Base-by-base conservation (phyloP, 30 jellyfish, hydroid and myxozoan genomes). In the Sanderia malayensis region DNA sequence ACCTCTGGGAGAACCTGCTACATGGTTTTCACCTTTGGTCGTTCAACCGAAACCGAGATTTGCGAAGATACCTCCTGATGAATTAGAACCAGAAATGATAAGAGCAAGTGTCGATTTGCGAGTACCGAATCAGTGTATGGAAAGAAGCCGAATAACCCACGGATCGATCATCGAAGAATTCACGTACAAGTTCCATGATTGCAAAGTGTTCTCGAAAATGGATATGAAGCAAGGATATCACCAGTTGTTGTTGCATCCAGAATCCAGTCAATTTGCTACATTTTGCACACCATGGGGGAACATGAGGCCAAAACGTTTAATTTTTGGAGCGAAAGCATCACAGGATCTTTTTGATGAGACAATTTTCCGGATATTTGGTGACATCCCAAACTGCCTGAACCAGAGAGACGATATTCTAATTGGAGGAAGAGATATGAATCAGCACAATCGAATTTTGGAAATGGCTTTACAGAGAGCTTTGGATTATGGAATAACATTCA, bases 11-110 rank as follows among this genome's bases (percentile, higher is more conserved):
- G 74, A 62, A 62, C 29, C 58, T 62, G 17, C 74, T 31, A 60
- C 72, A 60, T 60, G 74, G 74, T 62, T 53, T 62, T 62, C 74
- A 20, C 74, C 58, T 62, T 53, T 62, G 29, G 74, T 62, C 32
- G 74, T 28, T 1, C 74, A 62, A 28, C 74, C 0, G 19, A 62
- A 62, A 62, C 74, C 74, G 32, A 62, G 58, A 7, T 62, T 62
- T 31, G 25, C 32, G 0, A 44, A 62, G 21, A 62, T 27, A 27
- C 24, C 52, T 4, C 7, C 29, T 9, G 74, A 62, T 4, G 58
- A 20, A 10, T 27, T 62, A 0, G 21, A 7, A 21, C 74, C 74
- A 62, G 58, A 62, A 20, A 62, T 62, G 74, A 62, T 25, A 20
- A 28, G 57, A 26, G 74, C 74, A 53, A 23, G 58, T 23, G 58